Base-by-base conservation (phyloP, 2,113 vertebrate genomes). In the Lycaon pictus region DNA sequence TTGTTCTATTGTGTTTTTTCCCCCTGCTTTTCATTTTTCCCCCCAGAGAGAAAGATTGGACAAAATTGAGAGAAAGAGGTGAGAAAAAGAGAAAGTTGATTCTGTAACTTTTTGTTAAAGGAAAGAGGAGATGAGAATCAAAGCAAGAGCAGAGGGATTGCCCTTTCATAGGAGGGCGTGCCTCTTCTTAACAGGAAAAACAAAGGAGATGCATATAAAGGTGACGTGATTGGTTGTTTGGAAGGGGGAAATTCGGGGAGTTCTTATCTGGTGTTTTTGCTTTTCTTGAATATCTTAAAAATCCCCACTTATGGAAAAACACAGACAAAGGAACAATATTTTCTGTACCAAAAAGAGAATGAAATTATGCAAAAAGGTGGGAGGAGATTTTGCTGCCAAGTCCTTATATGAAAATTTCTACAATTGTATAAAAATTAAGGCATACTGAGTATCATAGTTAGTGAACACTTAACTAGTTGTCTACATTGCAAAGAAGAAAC, bases 401-500 rank as follows among this genome's bases (percentile, higher is more conserved):
- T 77, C 7, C 67, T 79, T 84, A 56, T 56, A 37, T 79, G 56
- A 88, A 79, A 77, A 71, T n/a, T 29, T 27, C 77, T 63, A 11
- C 15, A 74, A 32, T 60, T n/a, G 12, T 55, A 53, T 67, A 74
- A 86, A 95, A 90, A 65, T 43, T 48, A 56, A 84, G 22, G 22
- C 55, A 69, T n/a, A 32, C 1, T 53, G 65, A 37, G 16, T 22
- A 63, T 95, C 55, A 53, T 8, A 29, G 35, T 63, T 72, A 89
- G 62, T 15, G 63, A 89, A 80, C 27, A 65, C 23, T 63, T 58
- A 71, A 37, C n/a, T 51, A 93, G 72, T 56, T 62, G 10, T 60
- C 55, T 93, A 88, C 27, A 86, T 11, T 87, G 13, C 92, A 93
- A 81, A 86, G 17, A 93, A 92, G 35, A 29, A 55, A 58, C 37